Percentiles rank a stretch among this genome's conserved stretches.
phyloP scores from a whole-genome alignment of 2,888 invertebrate species.

The Laspeyria flexula region DNA sequence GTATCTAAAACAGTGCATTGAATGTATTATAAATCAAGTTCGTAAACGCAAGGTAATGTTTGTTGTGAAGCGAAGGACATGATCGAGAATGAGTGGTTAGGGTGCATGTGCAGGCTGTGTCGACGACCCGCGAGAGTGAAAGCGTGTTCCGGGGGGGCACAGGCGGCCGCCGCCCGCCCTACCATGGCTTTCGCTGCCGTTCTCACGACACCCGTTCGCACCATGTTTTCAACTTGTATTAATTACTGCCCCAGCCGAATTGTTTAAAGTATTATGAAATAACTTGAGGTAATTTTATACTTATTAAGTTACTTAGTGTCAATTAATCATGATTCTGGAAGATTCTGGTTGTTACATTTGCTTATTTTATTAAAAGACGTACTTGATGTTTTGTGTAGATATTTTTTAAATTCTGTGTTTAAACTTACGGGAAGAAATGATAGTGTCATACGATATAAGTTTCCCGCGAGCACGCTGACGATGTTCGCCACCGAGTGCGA shows the following conservation, averaged over 20 bases:
- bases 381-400: too few relatives aligned
- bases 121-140: slow-evolving; percentile 84
- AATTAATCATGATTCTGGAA: too few relatives aligned
- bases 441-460: slow-evolving; percentile 5
- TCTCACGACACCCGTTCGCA: slow-evolving; percentile 76
- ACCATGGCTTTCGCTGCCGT: slow-evolving; percentile 81
- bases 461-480: slow-evolving; percentile 12
- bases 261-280: not conserved
- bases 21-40: not conserved
- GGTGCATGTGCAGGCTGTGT: slow-evolving; percentile 73
- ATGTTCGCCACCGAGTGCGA: slow-evolving; percentile 47
- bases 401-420: too few relatives aligned
- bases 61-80: slow-evolving; percentile 20
- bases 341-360: too few relatives aligned
- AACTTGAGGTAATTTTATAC: not conserved
- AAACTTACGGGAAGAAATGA: not conserved
- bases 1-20: too few relatives aligned
- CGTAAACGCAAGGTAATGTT: not conserved
- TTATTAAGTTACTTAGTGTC: too few relatives aligned
- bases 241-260: slow-evolving; percentile 49
- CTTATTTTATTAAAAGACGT: too few relatives aligned
- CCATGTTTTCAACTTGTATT: slow-evolving; percentile 70
- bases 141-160: slow-evolving; percentile 80
- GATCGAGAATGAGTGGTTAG: slow-evolving; percentile 69
- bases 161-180: slow-evolving; percentile 71